These are phyloP conservation scores for Triops cancriformis DNA, from an alignment of 1,140 invertebrate genomes.

Conservation along the genomic window DNA sequence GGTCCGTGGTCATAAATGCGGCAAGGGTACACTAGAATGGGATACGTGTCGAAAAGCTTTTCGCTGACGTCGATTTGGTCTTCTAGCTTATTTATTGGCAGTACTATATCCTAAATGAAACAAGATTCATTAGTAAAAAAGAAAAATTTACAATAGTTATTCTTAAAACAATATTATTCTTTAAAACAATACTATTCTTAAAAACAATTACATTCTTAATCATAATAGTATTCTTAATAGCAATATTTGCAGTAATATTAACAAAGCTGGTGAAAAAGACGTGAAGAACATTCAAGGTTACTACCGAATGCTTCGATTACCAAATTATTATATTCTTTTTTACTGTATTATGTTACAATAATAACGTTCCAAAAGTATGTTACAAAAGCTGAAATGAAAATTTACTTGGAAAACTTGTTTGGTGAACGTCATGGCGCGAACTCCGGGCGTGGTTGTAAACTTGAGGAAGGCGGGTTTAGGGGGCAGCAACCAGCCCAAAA, in stretches of 20 bases:
- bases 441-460: conserved; percentile 47
- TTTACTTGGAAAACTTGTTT: conserved; percentile 37
- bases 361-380: too few species aligned
- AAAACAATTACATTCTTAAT: too few species aligned
- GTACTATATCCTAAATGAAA: conserved; percentile 50
- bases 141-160: conserved; percentile 15
- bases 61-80: conserved; percentile 45
- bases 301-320: too few species aligned
- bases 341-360: too few species aligned
- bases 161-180: too few species aligned
- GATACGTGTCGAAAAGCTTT: conserved; percentile 46
- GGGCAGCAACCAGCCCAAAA: conserved; percentile 42
- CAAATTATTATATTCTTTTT: too few species aligned
- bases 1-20: conserved; percentile 45
- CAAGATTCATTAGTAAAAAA: not conserved
- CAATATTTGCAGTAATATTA: too few species aligned
- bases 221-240: too few species aligned
- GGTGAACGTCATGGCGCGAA: conserved; percentile 48
- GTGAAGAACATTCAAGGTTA: too few species aligned
- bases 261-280: too few species aligned
- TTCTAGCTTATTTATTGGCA: conserved; percentile 46
- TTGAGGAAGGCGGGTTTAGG: conserved; percentile 46
- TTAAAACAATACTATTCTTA: too few species aligned
- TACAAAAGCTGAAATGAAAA: not conserved
- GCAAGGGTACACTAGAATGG: conserved; percentile 49